These are phyloP conservation scores for Melinopterus prodromus DNA, from an alignment of 2,888 invertebrate species.

Conservation along the genomic window DNA sequence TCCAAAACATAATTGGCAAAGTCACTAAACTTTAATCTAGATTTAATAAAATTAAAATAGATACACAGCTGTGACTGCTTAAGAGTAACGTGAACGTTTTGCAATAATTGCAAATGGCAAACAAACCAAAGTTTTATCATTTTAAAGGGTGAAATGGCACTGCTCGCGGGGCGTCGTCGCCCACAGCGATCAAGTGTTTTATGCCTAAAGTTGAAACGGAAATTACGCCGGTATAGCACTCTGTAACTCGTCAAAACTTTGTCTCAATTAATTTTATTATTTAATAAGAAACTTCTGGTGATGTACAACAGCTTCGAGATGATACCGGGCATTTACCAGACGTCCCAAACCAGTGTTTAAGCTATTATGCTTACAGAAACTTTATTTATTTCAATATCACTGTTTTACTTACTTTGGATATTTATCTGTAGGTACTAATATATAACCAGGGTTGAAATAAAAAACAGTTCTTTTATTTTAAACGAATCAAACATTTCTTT, in stretches of 20 bases:
- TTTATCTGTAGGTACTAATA: background rate
- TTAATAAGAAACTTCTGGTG: constrained; percentile 48
- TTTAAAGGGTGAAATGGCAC: constrained; percentile 19
- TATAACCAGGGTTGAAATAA: no score
- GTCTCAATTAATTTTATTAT: constrained; percentile 52
- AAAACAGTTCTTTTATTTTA: no score
- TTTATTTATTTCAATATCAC: background rate
- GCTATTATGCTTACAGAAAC: background rate
- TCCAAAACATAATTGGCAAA: no score
- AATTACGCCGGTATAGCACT: constrained; percentile 44
- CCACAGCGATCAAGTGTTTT: constrained; percentile 41
- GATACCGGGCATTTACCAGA: background rate
- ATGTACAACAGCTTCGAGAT: constrained; percentile 42
- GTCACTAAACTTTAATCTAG: no score
- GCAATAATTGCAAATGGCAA: constrained; percentile 14
- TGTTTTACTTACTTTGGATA: background rate
- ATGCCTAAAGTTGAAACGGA: constrained; percentile 41
- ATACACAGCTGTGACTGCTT: no score
- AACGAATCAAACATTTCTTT: no score
- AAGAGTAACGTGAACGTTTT: background rate
- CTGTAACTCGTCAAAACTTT: constrained; percentile 47
- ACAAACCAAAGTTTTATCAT: constrained; percentile 4
- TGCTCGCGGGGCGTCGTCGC: constrained; percentile 18
- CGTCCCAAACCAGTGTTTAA: background rate
- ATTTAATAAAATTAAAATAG: no score